Evolutionary conservation across 2,113 vertebrate species (phyloP).

Genomic region (Reinhardtius hippoglossoides): DNA sequence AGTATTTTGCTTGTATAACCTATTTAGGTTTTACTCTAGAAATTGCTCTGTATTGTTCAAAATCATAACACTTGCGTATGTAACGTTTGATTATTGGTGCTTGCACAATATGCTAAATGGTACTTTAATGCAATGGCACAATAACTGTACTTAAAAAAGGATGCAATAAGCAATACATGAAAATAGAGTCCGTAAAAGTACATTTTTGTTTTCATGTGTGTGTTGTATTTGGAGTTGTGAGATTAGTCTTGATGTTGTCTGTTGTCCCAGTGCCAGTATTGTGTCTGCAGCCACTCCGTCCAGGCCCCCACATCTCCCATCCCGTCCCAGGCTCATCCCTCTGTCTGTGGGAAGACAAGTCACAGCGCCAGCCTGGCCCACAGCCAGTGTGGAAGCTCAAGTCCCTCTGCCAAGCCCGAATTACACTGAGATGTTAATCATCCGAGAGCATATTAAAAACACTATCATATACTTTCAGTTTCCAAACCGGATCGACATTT

Average conservation of each 20-base stretch:
- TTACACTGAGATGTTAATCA: conserved; percentile 75
- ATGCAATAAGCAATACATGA: not conserved
- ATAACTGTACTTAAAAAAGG: not conserved
- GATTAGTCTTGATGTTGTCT: conserved; percentile 74
- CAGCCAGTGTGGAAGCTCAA: conserved; percentile 67
- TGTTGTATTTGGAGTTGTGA: conserved; percentile 19
- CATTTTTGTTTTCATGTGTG: not conserved
- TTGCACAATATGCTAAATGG: not conserved
- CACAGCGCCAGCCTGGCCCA: conserved; percentile 71
- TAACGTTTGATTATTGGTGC: not conserved
- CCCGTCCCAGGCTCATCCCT: conserved; percentile 76
- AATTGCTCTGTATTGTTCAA: no score
- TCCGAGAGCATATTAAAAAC: conserved; percentile 62
- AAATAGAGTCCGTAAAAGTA: not conserved
- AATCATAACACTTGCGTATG: not conserved
- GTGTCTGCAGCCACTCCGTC: conserved; percentile 78
- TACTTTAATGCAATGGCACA: not conserved
- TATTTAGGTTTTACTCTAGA: no score
- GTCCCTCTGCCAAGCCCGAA: conserved; percentile 69
- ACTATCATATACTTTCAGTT: conserved; percentile 40
- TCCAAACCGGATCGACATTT: conserved; percentile 39
- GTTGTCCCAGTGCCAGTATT: conserved; percentile 84
- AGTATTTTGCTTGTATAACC: no score
- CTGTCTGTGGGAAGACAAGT: conserved; percentile 78
- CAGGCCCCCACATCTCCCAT: conserved; percentile 70